Evolutionary conservation across 2,888 invertebrate species (phyloP).

Genomic region (Ethmia dodecea): DNA sequence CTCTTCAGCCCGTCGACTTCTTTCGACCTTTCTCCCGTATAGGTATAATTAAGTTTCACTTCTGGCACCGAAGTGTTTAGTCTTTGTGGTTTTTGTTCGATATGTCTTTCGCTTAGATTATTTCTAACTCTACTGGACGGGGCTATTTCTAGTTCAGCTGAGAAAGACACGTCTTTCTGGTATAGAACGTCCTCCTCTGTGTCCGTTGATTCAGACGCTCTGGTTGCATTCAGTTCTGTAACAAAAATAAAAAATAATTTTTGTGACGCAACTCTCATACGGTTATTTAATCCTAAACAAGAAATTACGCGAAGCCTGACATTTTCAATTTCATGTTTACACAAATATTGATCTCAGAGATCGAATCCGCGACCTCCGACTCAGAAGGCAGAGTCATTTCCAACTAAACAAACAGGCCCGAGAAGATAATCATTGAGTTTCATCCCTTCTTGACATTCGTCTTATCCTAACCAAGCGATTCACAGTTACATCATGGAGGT

Average conservation of each 20-base stretch:
- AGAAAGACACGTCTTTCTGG: slow-evolving; percentile 88
- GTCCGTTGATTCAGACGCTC: slow-evolving; percentile 73
- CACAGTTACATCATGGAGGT: too few species aligned
- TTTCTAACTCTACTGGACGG: slow-evolving; percentile 68
- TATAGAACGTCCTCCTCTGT: slow-evolving; percentile 84
- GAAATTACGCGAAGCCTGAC: too few species aligned
- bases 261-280: too few species aligned
- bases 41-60: slow-evolving; percentile 42
- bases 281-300: too few species aligned
- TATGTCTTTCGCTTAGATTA: slow-evolving; percentile 54
- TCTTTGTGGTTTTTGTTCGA: slow-evolving; percentile 40
- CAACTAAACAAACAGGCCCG: too few species aligned
- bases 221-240: slow-evolving; percentile 77
- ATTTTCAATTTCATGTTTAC: too few species aligned
- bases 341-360: too few species aligned
- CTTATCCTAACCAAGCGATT: too few species aligned
- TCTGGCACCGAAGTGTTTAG: slow-evolving; percentile 30
- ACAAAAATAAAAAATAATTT: background rate
- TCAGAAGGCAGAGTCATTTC: too few species aligned
- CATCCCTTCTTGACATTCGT: too few species aligned
- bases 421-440: too few species aligned
- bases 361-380: too few species aligned
- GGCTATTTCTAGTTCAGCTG: slow-evolving; percentile 82
- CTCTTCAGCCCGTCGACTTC: slow-evolving; percentile 60
- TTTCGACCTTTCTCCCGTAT: slow-evolving; percentile 59